phyloP scores from a whole-genome alignment of 2,113 vertebrate species.

The Catagonus wagneri region DNA sequence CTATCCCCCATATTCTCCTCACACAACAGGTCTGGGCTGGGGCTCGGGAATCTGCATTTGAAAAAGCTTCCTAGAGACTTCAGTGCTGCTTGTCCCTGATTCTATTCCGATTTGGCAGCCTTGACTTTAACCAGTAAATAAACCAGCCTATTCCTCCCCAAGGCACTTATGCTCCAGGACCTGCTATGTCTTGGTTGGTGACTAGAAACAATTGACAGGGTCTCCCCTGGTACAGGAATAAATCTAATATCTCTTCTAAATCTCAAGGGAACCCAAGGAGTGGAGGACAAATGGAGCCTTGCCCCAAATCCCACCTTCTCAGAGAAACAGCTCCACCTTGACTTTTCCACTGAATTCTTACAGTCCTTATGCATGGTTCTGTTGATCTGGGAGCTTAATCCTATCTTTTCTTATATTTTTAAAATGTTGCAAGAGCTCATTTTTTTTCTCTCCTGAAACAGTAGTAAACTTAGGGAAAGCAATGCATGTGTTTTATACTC shows the following conservation, averaged over 20 bases:
- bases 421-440: neutral
- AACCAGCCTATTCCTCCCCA: neutral
- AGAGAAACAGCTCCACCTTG: neutral
- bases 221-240: neutral
- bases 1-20: neutral
- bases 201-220: neutral
- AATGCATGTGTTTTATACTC: neutral
- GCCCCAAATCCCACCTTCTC: neutral
- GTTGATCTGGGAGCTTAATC: neutral
- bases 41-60: neutral
- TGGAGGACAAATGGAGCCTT: neutral
- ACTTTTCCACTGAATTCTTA: neutral
- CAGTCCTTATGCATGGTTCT: neutral
- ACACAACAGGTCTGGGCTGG: neutral
- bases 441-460: neutral
- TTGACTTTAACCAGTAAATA: neutral
- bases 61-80: neutral
- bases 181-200: neutral
- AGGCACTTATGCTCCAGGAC: neutral
- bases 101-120: neutral
- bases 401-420: neutral
- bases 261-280: neutral
- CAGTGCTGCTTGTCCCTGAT: neutral
- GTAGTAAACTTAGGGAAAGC: neutral
- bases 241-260: neutral